phyloP scores from a whole-genome alignment of 2,797 vertebrate genomes.

The Notolepis coatsorum region DNA sequence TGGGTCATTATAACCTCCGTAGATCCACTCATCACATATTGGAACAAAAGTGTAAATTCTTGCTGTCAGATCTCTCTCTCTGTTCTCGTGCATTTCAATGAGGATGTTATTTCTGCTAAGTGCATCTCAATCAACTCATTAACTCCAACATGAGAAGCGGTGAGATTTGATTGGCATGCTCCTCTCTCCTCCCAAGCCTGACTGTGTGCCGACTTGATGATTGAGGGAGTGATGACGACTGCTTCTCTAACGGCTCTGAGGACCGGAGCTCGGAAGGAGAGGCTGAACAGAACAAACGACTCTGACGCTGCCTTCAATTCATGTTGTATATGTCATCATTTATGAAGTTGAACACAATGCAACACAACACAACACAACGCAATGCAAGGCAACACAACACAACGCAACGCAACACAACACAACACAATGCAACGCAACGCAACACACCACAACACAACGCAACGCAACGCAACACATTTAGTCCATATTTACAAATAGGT shows the following conservation, averaged over 20 bases:
- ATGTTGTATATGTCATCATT: too few species aligned
- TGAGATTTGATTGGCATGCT: constrained; percentile 1
- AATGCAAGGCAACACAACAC: too few species aligned
- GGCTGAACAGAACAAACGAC: neutral
- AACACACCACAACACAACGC: too few species aligned
- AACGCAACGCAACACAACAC: too few species aligned
- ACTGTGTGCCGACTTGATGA: neutral
- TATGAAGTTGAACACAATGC: too few species aligned
- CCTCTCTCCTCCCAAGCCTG: neutral
- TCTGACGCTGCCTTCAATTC: too few species aligned
- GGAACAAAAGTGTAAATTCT: neutral
- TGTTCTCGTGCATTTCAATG: neutral
- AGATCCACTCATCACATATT: neutral
- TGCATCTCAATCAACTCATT: constrained; percentile 5
- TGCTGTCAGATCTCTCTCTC: neutral
- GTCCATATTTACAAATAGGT: too few species aligned
- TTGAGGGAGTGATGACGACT: neutral
- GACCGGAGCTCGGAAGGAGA: neutral
- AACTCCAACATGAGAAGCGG: neutral
- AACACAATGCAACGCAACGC: too few species aligned
- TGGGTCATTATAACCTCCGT: neutral
- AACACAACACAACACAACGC: too few species aligned
- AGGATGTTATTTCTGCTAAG: neutral
- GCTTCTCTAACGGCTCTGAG: neutral
- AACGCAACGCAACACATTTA: too few species aligned